A percentile compares a stretch with the other conserved stretches of the same genome.
Evolutionary conservation across 1,140 invertebrate species (phyloP).

Genomic region (Drosophila nikananu): DNA sequence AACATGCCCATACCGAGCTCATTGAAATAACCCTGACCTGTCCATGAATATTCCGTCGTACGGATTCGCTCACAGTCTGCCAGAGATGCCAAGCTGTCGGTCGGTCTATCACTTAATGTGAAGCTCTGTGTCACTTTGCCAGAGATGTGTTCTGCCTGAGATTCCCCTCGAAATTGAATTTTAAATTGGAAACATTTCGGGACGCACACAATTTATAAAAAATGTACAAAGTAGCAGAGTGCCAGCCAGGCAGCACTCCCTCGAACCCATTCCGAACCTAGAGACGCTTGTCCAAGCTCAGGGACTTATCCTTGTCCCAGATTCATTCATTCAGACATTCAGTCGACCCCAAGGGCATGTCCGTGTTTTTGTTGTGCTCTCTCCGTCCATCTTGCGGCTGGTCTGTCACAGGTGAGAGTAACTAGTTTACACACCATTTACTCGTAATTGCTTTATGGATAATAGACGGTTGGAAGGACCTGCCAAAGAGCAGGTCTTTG

Average conservation of each 20-base stretch:
- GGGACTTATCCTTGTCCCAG: conserved; percentile 17
- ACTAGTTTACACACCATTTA: conserved; percentile 15
- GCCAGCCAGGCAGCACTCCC: neutral
- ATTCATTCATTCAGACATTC: conserved; percentile 4
- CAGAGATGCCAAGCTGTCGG: conserved; percentile 15
- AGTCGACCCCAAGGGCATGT: conserved; percentile 6
- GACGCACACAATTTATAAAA: conserved; percentile 13
- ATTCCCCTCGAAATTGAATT: conserved; percentile 8
- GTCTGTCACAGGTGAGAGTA: conserved; percentile 5
- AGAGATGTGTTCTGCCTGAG: neutral
- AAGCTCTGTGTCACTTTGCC: conserved; percentile 9
- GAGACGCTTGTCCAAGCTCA: conserved; percentile 1
- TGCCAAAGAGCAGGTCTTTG: neutral
- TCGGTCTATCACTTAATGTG: conserved; percentile 4
- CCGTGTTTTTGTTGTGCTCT: conserved; percentile 3
- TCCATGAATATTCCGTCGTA: conserved; percentile 13
- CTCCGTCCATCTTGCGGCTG: conserved; percentile 5
- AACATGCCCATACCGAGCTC: conserved; percentile 1
- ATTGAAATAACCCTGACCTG: conserved; percentile 21
- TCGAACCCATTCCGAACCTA: neutral
- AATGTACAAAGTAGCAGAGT: conserved; percentile 5
- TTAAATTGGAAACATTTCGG: conserved; percentile 18
- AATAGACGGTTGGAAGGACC: neutral
- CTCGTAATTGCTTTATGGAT: conserved; percentile 19
- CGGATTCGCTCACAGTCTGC: conserved; percentile 2